Base-by-base conservation (phyloP, 1,140 invertebrate species). In the Pygmarrhopalites habei region DNA sequence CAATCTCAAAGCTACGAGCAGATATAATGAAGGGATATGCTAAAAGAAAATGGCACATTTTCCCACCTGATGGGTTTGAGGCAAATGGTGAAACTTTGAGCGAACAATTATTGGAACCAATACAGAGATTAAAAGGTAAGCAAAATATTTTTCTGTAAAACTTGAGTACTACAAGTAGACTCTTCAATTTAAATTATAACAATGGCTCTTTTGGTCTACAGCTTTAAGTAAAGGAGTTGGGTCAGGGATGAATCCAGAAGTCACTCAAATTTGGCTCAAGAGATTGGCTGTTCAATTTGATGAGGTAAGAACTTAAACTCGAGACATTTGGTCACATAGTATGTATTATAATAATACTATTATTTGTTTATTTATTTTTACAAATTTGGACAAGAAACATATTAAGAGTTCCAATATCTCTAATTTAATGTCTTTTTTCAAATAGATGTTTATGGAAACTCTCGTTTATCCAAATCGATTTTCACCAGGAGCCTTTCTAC, bases 181-280 rank as follows among this genome's bases (percentile, higher is more conserved):
- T n/a, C n/a, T n/a, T n/a, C n/a, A n/a, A n/a, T n/a, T n/a, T n/a
- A n/a, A n/a, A n/a, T n/a, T n/a, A n/a, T n/a, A n/a, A n/a, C n/a
- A n/a, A n/a, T n/a, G n/a, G n/a, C n/a, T n/a, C n/a, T n/a, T n/a
- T n/a, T n/a, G n/a, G n/a, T n/a, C n/a, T n/a, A n/a, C n/a, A n/a
- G 49, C 49, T 52, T 29, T 52, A 26, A 52, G 53, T 26, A 32
- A 39, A 28, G 60, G 64, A 17, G 25, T 64, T 14, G 32, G 29
- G 4, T 21, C 47, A 4, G 41, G 53, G 3, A 69, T 69, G 64
- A 60, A 64, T 26, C 23, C 44, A 14, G 35, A n/a, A 1, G 28
- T 62, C 17, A 58, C 64, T 5, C 26, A 58, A 2, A 64, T 55
- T 51, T 69, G 68, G 68, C 21, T 66, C 14, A 69, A 69, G 51